Evolutionary conservation across 2,797 vertebrate species (phyloP).

Genomic region (Pagetopsis macropterus): DNA sequence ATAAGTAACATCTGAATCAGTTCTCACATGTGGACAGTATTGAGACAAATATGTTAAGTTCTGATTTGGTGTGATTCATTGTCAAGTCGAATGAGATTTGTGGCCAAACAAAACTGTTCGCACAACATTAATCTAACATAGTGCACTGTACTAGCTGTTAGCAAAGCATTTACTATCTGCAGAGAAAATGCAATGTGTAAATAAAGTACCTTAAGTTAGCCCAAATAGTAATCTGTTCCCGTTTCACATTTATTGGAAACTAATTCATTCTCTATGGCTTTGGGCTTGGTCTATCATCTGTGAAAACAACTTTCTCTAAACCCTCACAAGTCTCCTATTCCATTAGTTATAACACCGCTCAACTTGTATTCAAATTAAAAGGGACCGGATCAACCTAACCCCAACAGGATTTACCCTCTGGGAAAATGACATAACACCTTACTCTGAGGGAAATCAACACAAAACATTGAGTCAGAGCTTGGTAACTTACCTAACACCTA

Average conservation of each 20-base stretch:
- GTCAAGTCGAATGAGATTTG: conserved; percentile 19
- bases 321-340: conserved; percentile 31
- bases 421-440: conserved; percentile 68
- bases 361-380: conserved; percentile 46
- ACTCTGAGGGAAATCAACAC: conserved; percentile 63
- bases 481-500: conserved; percentile 71
- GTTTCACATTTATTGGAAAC: conserved; percentile 3
- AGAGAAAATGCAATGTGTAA: neutral
- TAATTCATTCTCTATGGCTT: neutral
- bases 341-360: conserved; percentile 42
- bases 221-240: neutral
- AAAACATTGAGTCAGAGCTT: conserved; percentile 76
- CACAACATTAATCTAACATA: neutral
- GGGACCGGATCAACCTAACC: conserved; percentile 60
- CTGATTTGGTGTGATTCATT: conserved; percentile 1
- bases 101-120: neutral
- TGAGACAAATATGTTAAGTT: conserved; percentile 12
- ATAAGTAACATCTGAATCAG: neutral
- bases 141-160: neutral
- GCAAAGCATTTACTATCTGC: neutral
- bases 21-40: neutral
- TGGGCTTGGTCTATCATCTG: conserved; percentile 11
- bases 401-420: conserved; percentile 60
- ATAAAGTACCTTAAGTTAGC: neutral
- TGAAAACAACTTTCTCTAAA: conserved; percentile 60